Percentiles rank a stretch among this genome's conserved stretches.
phyloP scores from a whole-genome alignment of 2,888 invertebrate species.

The Biston betularia region DNA sequence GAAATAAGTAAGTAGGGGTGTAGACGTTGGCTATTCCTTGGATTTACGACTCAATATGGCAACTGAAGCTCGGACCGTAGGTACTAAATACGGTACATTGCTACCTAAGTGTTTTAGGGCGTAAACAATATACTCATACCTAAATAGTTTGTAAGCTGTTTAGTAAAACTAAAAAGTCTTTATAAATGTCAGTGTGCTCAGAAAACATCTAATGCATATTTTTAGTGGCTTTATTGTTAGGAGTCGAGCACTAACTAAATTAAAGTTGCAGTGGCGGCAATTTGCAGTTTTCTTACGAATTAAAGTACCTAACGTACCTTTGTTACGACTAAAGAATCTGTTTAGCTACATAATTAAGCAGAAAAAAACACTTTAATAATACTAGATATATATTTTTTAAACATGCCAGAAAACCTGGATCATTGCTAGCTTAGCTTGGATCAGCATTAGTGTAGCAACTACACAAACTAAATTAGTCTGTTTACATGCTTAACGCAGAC shows the following conservation, averaged over 20 bases:
- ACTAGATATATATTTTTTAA: too few species aligned
- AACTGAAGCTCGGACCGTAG: not conserved
- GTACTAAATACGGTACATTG: slow-evolving; percentile 7
- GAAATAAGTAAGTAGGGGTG: not conserved
- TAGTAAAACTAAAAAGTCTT: too few species aligned
- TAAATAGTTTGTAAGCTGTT: not conserved
- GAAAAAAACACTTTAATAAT: not conserved
- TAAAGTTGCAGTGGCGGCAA: slow-evolving; percentile 4
- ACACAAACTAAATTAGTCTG: too few species aligned
- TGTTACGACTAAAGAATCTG: too few species aligned
- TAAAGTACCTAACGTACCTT: not conserved
- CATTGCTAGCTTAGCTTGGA: too few species aligned
- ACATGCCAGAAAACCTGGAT: too few species aligned
- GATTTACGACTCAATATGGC: slow-evolving; percentile 10
- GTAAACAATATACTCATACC: not conserved
- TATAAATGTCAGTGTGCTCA: too few species aligned
- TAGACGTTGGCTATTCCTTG: slow-evolving; percentile 5
- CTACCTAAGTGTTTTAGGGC: slow-evolving; percentile 11
- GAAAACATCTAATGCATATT: too few species aligned
- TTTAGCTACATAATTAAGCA: too few species aligned
- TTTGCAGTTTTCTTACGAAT: slow-evolving; percentile 9
- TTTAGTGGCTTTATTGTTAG: not conserved
- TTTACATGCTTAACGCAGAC: too few species aligned
- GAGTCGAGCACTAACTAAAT: slow-evolving; percentile 8
- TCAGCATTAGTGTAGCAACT: too few species aligned